Evolutionary conservation across 2,113 vertebrate genomes (phyloP).

Genomic region (Saguinus midas): DNA sequence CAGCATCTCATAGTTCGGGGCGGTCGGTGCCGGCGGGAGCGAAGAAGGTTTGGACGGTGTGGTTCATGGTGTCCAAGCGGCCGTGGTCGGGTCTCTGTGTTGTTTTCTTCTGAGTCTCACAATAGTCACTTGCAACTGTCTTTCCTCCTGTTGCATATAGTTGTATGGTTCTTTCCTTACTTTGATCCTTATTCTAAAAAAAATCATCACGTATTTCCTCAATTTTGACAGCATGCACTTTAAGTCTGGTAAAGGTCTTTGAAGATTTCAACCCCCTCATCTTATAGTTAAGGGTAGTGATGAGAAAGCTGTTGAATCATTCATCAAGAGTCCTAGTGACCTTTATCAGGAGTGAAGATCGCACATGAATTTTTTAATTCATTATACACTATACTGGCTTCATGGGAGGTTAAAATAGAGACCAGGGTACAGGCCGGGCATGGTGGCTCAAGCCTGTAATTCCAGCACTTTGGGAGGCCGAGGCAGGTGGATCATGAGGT

Average conservation of each 20-base stretch:
- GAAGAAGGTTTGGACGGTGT: too few species aligned
- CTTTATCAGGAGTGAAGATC: not conserved
- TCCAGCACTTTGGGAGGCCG: too few species aligned
- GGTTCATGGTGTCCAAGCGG: too few species aligned
- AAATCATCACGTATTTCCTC: not conserved
- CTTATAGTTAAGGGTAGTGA: not conserved
- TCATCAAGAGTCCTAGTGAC: not conserved
- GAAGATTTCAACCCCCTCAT: not conserved
- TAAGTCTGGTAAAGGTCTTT: not conserved
- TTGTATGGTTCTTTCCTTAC: not conserved
- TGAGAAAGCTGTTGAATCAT: fast-evolving
- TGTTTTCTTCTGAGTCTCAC: not conserved
- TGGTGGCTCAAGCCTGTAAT: too few species aligned
- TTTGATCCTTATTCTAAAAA: not conserved
- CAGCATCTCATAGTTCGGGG: too few species aligned
- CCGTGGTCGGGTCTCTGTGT: not conserved
- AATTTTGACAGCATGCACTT: not conserved
- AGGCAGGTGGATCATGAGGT: too few species aligned
- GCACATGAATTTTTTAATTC: not conserved
- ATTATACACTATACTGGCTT: not conserved
- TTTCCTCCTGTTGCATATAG: not conserved
- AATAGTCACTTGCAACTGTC: not conserved
- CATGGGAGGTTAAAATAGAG: not conserved
- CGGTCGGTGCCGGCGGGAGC: too few species aligned
- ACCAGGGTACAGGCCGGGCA: too few species aligned